Evolutionary conservation across 2,888 invertebrate species (phyloP), one percentile per base, ranked within the genome.

Genomic region (Masnerella sp.): DNA sequence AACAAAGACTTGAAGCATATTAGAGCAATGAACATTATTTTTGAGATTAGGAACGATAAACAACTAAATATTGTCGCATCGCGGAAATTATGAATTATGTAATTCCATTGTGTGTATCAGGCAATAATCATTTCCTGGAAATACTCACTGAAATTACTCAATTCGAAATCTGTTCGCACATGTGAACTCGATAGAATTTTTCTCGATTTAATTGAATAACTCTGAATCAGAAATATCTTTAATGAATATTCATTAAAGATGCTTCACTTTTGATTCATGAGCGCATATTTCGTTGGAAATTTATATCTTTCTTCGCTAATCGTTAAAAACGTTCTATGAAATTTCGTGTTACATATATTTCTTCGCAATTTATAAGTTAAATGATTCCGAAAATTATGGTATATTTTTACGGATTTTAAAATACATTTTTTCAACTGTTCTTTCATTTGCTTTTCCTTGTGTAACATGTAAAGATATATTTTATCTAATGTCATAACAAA

Each of bases 51-150:
- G 15, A 43, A 64, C 18, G 11, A 42, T 43, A 69, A 65, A 61
- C 25, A 64, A 59, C 74, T 58, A 65, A 54, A 74, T 69, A 64
- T 69, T 74, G 74, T 74, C 74, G 61, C 69, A 65, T 69, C 42
- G 54, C 65, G 74, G 74, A 69, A 74, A 74, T 74, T 65, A 74
- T 69, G 74, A 74, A 69, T 74, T 69, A 64, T 56, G 61, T 74
- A 69, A 74, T 70, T 74, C 70, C 36, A 61, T 65, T 69, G 65
- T 74, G 51, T 54, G 65, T 69, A 59, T 65, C 69, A 54, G 38
- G 70, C 70, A 65, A 56, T 70, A 70, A 74, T 70, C 70, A 65
- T 65, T 74, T 74, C 74, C 70, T 70, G 74, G 74, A 74, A 70
- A 59, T 74, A 47, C 54, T 47, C 30, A 20, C 47, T 61, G 69